Evolutionary conservation across 2,888 invertebrate species (phyloP), one percentile per base, ranked within the genome.

Genomic region (Steromphala cineraria): DNA sequence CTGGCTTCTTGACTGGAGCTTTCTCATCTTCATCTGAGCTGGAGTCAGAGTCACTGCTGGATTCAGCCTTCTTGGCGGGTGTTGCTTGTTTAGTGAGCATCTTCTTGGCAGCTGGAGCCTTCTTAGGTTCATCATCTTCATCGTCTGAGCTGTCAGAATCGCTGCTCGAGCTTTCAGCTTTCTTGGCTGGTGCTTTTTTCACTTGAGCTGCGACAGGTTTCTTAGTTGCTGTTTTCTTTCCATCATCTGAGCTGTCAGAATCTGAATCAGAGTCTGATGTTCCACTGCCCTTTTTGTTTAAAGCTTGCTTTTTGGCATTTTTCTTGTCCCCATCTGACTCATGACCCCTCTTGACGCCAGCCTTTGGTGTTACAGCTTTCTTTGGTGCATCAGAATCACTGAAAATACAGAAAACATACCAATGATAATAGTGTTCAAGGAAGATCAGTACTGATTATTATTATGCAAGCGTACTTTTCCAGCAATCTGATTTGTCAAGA

Each of bases 11-110:
- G 10, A 24, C 40, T 21, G 28, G 10, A 24, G 79, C 83, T 17
- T 46, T 53, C 24, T 31, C 40, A 17, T 82, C 82, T 67, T 82
- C 84, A 36, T 82, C 82, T 13, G 83, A 81, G 78, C 82, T 83
- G 5, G 85, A 82, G 53, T 86, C 87, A 56, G 82, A 81, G 15
- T 82, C 83, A 75, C 88, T 88, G 40, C 82, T 82, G 10, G 76
- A 71, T 13, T 67, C 62, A 19, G 62, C 52, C 31, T 78, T 78
- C 31, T 75, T 24, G 21, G 75, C 24, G n/a, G 56, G 24, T 19
- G 56, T 56, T 24, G 56, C 56, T 56, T 15, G 21, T 28, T 76
- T 76, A n/a, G 81, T n/a, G 8, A 46, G 7, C 55, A 31, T 52
- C 28, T 75, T 79, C 24, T 67, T 75, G 10, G 71, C 40, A 36